phyloP scores from a whole-genome alignment of 1,140 invertebrate species.

The Aphaenogaster ashmeadi region DNA sequence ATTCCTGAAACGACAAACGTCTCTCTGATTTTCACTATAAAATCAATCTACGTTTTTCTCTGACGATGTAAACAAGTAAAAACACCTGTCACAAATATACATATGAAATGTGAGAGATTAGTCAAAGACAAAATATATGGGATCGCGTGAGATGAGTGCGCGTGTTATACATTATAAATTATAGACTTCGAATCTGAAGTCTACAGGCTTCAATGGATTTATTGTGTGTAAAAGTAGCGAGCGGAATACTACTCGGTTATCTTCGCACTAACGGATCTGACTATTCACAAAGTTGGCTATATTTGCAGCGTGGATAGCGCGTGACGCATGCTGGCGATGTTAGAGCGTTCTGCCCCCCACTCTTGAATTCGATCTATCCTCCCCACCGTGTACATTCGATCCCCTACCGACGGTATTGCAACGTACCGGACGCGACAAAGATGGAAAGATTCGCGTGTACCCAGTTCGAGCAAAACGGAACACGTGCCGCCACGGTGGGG shows the following conservation, averaged over 20 bases:
- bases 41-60: not conserved
- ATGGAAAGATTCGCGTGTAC: constrained; percentile 38
- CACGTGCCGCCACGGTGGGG: constrained; percentile 66
- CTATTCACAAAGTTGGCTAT: constrained; percentile 47
- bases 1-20: not conserved
- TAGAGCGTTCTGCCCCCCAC: constrained; percentile 77
- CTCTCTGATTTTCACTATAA: constrained; percentile 4
- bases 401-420: constrained; percentile 60
- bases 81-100: not conserved
- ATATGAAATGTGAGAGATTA: not conserved
- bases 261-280: constrained; percentile 25
- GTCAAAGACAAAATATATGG: not conserved
- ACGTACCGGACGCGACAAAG: constrained; percentile 51
- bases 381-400: constrained; percentile 20
- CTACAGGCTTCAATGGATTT: not conserved
- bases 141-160: not conserved
- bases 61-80: not conserved
- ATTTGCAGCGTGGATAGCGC: constrained; percentile 72
- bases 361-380: constrained; percentile 41
- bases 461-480: constrained; percentile 66
- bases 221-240: constrained; percentile 16
- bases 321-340: constrained; percentile 78
- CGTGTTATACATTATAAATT: not conserved
- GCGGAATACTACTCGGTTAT: not conserved
- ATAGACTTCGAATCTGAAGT: not conserved